Base-by-base conservation (phyloP, 2,113 vertebrate species). In the Maccullochella peelii region DNA sequence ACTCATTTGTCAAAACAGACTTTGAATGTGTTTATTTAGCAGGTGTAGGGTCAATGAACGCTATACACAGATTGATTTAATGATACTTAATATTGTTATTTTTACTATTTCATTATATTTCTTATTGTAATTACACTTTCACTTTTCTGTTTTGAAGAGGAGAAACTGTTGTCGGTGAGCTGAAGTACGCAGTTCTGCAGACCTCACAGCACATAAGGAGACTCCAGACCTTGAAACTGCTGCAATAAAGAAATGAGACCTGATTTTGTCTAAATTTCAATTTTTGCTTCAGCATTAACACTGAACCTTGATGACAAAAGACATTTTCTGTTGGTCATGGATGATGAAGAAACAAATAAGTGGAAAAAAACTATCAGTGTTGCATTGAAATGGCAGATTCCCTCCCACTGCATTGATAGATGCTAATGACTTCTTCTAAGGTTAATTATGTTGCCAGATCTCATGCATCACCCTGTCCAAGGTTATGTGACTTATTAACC, bases 371-470 rank as follows among this genome's bases (percentile, higher is more conserved):
- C 66, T 21, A 54, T 70, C 3, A 33, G 36, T 57, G 5, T 55
- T 0, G 15, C 14, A 36, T 2, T 42, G 6, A 68, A 44, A 55
- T 27, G 15, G 4, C 52, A 30, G 11, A 73, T 77, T 61, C 7
- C 23, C 38, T 25, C 23, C 10, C 18, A 9, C n/a, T 12, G 54
- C 49, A 65, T 40, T 80, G 36, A 85, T 49, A 16, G 18, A 73
- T 59, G 72, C 49, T 73, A 77, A 81, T 77, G 58, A 65, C 69
- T 61, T 85, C 21, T 8, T 70, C 65, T n/a, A 1, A 81, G 84
- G 83, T 83, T 84, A 69, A 86, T 90, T 80, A 68, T 55, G 62
- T 58, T 42, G 38, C 54, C 38, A 66, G 11, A 59, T 83, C 15
- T 27, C 62, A 73, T 16, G 61, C 61, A 58, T 66, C 67, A 50